Base-by-base conservation (phyloP, 2,113 vertebrate genomes). In the Apistogramma diplotaenia region DNA sequence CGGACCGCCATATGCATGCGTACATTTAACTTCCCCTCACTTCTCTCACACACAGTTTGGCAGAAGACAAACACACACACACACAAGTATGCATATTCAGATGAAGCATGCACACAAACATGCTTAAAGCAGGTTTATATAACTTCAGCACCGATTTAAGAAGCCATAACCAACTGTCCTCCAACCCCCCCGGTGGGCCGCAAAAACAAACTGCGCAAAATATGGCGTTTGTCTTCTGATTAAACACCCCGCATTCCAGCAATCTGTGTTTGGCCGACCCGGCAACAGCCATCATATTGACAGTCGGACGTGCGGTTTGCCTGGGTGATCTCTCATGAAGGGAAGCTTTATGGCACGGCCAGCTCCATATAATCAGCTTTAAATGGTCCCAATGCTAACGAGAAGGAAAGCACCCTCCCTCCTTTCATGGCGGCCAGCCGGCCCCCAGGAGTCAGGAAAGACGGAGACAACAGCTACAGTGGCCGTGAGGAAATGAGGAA, bases 141-240 rank as follows among this genome's bases (percentile, higher is more conserved):
- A 67, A 79, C 15, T 53, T 62, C 35, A 71, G 79, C 10, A 61
- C 72, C 82, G 75, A 81, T 72, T 82, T 23, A 49, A 70, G 29
- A 21, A 29, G 54, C 70, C n/a, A 53, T 31, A 60, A 58, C 58
- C 77, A 86, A 73, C 23, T 43, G 80, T 73, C 91, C 88, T 19
- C 89, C 71, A 82, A 23, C 60, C 84, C 78, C 78, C 92, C 88
- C 15, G 25, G 89, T 43, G 89, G 40, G 89, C 35, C 21, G 74
- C 87, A 85, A 94, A 95, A 94, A 95, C 90, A 94, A 94, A 95
- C 94, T 78, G 81, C 79, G 91, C 81, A 92, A 91, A 94, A 93
- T 93, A 94, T 93, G 79, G 65, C 85, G 83, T 94, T 94, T 92
- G 91, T 94, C 85, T 89, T 89, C 83, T 87, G 87, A 92, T 93